Evolutionary conservation across 1,140 invertebrate species (phyloP), one percentile per base, ranked within the genome.

Genomic region (Trachymyrmex septentrionalis): DNA sequence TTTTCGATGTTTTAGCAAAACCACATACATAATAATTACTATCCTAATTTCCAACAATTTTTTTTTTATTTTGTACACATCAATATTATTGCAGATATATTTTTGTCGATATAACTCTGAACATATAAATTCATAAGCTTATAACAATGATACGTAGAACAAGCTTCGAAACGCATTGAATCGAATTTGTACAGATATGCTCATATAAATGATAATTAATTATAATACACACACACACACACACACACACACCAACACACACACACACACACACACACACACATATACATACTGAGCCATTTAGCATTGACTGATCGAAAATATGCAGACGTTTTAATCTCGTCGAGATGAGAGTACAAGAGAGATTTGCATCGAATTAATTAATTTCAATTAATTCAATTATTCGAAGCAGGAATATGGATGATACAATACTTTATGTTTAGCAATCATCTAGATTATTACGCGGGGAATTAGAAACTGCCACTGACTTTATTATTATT

Each of bases 191-290:
- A 61, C 6, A 73, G 64, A 4, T 69, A 69, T 50, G 38, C 55
- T 75, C 55, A 75, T 84, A 73, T 84, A 75, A 75, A 73, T 73
- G 69, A 73, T 73, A 84, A 84, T 84, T 84, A 84, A 84, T 75
- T 75, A 27, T 59, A 44, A 73, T 80, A 67, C 21, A 21, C 12
- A 67, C 21, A 34, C 0, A 34, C 6, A 34, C 34, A n/a, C 34
- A 30, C 21, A 38, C 59, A 72, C n/a, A 59, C 1, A 34, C 0
- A 34, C 6, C n/a, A n/a, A 34, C 34, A n/a, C 34, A 30, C 21
- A 38, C 59, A 72, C n/a, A 59, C 1, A 21, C 12, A 67, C 21
- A 67, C 21, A 21, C 12, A 67, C 21, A 34, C 0, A 34, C 6
- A 34, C 34, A n/a, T 64, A 30, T 30, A 38, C 59, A 72, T 27